Evolutionary conservation across 2,888 invertebrate genomes (phyloP).

Genomic region (Panzeria rudis): DNA sequence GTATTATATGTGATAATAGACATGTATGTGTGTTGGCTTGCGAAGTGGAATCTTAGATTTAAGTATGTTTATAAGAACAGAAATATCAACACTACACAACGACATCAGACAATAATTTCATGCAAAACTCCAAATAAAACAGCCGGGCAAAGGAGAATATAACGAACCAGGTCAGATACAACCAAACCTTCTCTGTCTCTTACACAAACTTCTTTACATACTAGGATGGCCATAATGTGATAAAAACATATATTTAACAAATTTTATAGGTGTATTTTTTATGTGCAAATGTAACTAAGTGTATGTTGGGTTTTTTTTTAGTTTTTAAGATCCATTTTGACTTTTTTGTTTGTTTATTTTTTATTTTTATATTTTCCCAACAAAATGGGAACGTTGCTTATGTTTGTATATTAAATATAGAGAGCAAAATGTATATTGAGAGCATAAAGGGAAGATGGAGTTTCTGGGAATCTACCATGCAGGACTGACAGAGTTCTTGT

Average conservation of each 20-base stretch:
- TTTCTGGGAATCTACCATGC: neutral
- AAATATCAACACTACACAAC: constrained; percentile 8
- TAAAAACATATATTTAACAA: constrained; percentile 37
- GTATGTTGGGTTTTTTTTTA: constrained; percentile 1
- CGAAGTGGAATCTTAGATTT: constrained; percentile 26
- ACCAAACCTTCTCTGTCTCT: neutral
- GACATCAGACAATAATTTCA: constrained; percentile 15
- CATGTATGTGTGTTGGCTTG: constrained; percentile 2
- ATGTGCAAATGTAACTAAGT: neutral
- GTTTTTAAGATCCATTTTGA: constrained; percentile 45
- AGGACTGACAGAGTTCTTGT: constrained; percentile 19
- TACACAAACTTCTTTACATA: neutral
- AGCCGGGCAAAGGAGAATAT: constrained; percentile 49
- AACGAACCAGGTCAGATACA: constrained; percentile 40
- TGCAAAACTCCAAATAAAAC: constrained; percentile 30
- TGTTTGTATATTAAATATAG: constrained; percentile 41
- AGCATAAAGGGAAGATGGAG: neutral
- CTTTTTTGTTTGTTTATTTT: constrained; percentile 41
- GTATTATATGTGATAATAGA: neutral
- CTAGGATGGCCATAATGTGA: constrained; percentile 20
- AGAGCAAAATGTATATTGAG: constrained; percentile 14
- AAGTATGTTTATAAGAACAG: constrained; percentile 33
- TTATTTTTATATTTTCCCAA: constrained; percentile 48
- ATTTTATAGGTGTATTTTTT: constrained; percentile 49
- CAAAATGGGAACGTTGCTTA: constrained; percentile 57